Conservation (phyloP, 2,113 vertebrate genomes). For the Myiagra hebetior region DNA sequence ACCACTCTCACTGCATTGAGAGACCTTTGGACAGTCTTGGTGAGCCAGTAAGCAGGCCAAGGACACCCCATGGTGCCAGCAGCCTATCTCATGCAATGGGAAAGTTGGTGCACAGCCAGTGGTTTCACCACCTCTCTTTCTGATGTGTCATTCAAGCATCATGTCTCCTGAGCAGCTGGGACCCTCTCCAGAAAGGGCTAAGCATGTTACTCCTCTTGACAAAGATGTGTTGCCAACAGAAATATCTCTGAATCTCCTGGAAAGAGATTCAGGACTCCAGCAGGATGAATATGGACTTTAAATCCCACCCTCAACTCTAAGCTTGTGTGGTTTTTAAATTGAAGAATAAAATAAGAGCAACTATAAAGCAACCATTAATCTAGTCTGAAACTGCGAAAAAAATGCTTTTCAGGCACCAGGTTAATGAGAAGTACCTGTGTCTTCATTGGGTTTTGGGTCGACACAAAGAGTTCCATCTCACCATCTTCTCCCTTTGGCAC, state of each 20-base stretch:
- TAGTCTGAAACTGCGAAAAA: neutral
- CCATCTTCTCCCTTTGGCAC: conserved; percentile 88
- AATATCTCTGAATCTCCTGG: neutral
- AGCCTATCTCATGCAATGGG: neutral
- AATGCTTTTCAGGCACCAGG: neutral
- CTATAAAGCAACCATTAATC: neutral
- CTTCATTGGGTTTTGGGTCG: conserved; percentile 82
- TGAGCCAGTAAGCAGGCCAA: neutral
- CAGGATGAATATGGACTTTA: neutral
- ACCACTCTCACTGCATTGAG: neutral
- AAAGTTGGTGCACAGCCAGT: neutral
- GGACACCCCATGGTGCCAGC: neutral
- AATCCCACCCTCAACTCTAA: neutral
- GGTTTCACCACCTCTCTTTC: neutral
- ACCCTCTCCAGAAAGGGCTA: neutral
- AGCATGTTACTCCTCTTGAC: neutral
- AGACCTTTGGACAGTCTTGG: neutral
- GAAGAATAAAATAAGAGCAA: neutral
- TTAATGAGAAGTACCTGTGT: conserved; percentile 74
- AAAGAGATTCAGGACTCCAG: neutral
- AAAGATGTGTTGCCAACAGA: neutral
- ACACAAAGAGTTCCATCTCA: conserved; percentile 92
- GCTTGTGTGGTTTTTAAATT: neutral
- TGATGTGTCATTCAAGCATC: neutral
- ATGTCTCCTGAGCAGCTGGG: neutral